Evolutionary conservation across 2,888 invertebrate genomes (phyloP).

Genomic region (Drepanosiphum platanoidis): DNA sequence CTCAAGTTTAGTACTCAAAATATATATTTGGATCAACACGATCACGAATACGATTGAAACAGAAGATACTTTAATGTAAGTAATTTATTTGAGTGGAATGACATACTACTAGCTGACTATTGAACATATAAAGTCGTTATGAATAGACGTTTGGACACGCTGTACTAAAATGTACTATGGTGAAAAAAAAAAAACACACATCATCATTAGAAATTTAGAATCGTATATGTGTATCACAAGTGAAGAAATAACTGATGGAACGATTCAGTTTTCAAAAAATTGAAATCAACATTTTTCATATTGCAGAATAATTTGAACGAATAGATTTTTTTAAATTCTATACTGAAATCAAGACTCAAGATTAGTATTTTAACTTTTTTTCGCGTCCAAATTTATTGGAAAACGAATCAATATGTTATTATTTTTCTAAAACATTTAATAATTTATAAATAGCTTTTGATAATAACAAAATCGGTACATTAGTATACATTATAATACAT

Average conservation of each 20-base stretch:
- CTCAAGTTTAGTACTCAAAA: neutral
- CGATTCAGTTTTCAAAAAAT: conserved; percentile 10
- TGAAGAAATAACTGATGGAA: conserved; percentile 1
- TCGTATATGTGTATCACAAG: neutral
- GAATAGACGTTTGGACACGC: conserved; percentile 59
- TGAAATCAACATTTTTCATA: neutral
- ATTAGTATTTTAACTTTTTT: neutral
- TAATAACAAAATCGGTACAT: too few relatives aligned
- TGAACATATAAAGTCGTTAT: conserved; percentile 39
- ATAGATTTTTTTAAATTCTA: neutral
- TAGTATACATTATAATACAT: too few relatives aligned
- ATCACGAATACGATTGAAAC: conserved; percentile 56
- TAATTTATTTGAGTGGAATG: conserved; percentile 49
- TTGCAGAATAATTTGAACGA: neutral
- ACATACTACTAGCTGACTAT: conserved; percentile 25
- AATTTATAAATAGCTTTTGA: too few relatives aligned
- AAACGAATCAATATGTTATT: too few relatives aligned
- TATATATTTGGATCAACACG: conserved; percentile 40
- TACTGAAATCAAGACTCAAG: neutral
- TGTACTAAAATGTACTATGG: conserved; percentile 24
- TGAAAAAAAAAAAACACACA: conserved; percentile 14
- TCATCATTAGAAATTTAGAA: conserved; percentile 19
- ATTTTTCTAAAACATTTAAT: too few relatives aligned
- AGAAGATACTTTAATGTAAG: conserved; percentile 40
- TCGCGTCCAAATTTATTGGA: too few relatives aligned